Percentiles rank a stretch among this genome's conserved stretches.
These are phyloP conservation scores for Bagarius yarrelli DNA, from an alignment of 2,113 vertebrate species.

Conservation along the genomic window DNA sequence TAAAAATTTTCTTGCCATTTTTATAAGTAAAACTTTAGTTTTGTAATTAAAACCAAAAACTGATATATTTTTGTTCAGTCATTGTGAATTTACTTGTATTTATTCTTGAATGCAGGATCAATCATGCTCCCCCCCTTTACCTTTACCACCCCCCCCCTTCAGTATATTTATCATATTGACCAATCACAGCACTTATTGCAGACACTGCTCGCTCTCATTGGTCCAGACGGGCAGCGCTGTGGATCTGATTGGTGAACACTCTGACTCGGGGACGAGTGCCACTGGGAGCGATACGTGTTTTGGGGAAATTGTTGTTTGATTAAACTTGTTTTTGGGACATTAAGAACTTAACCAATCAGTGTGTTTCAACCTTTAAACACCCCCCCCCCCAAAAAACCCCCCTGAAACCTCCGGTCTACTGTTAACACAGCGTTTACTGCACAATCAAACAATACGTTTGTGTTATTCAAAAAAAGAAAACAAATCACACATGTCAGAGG, in stretches of 20 bases:
- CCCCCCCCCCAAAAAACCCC: too few relatives aligned
- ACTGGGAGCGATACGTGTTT: too few relatives aligned
- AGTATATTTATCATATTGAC: not conserved
- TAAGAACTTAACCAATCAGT: too few relatives aligned
- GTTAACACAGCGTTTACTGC: too few relatives aligned
- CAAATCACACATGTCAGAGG: too few relatives aligned
- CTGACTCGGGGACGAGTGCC: too few relatives aligned
- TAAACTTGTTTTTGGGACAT: too few relatives aligned
- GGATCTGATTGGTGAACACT: not conserved
- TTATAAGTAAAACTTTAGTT: not conserved
- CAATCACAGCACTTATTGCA: not conserved
- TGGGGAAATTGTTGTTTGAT: too few relatives aligned
- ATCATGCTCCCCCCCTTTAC: not conserved
- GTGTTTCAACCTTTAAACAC: too few relatives aligned
- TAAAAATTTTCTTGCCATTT: not conserved
- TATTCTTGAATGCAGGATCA: not conserved
- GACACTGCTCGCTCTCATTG: not conserved
- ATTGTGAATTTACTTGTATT: not conserved
- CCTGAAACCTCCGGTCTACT: too few relatives aligned
- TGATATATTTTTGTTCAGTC: not conserved
- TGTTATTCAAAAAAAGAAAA: too few relatives aligned
- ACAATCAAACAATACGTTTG: too few relatives aligned
- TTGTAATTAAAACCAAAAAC: not conserved
- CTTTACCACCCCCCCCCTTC: not conserved
- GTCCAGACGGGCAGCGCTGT: not conserved